Evolutionary conservation across 1,140 invertebrate species (phyloP), one percentile per base, ranked within the genome.

Genomic region (Thalassaphorura encarpata): DNA sequence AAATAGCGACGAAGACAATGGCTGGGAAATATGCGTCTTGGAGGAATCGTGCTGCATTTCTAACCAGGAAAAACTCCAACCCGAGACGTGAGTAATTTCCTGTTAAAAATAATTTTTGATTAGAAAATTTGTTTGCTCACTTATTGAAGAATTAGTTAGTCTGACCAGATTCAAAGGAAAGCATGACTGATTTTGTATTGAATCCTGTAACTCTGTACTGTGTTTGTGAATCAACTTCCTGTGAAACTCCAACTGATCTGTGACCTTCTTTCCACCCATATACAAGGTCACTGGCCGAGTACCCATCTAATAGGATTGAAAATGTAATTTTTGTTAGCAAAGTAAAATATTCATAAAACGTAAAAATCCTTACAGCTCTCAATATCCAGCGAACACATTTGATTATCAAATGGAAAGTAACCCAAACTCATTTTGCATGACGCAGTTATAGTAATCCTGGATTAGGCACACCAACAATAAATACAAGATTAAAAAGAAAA

Each of bases 291-390:
- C 23, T 36, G 19, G 18, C 26, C 15, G 42, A 33, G 45, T 47
- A 55, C 3, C 8, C 39, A 31, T 54, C 43, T 47, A 31, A 23
- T n/a, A n/a, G n/a, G n/a, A n/a, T n/a, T n/a, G n/a, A n/a, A n/a
- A n/a, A n/a, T n/a, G n/a, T n/a, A n/a, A n/a, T n/a, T n/a, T n/a
- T n/a, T n/a, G n/a, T n/a, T n/a, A n/a, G n/a, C n/a, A n/a, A n/a
- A n/a, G n/a, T n/a, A n/a, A n/a, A n/a, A n/a, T n/a, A n/a, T n/a
- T n/a, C n/a, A n/a, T n/a, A n/a, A n/a, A n/a, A n/a, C n/a, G n/a
- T n/a, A n/a, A n/a, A n/a, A n/a, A n/a, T n/a, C n/a, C 43, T 45
- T 52, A 60, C 53, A 60, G 31, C 58, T 60, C 46, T 60, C 60
- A n/a, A 61, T 21, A 21, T 57, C 28, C 3, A 61, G n/a, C 2